A percentile compares a stretch with the other conserved stretches of the same genome.
phyloP scores from a whole-genome alignment of 2,113 vertebrate genomes.

The Mystacornis crossleyi region DNA sequence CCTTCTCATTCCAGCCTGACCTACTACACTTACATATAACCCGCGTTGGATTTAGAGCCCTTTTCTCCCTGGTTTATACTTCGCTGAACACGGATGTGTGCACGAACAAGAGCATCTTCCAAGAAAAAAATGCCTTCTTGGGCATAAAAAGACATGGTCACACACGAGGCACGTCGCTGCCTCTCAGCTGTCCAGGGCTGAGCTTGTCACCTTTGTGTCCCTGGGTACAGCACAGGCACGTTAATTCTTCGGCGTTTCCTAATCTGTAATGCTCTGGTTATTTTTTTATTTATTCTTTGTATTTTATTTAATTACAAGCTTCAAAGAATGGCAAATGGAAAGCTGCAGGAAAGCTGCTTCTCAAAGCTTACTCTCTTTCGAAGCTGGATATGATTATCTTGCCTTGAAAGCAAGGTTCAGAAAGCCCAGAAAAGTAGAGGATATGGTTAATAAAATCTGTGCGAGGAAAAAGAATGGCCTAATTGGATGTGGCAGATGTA shows the following conservation, averaged over 20 bases:
- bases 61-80: neutral
- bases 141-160: neutral
- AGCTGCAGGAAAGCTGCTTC: neutral
- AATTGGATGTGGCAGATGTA: neutral
- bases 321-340: neutral
- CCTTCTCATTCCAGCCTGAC: neutral
- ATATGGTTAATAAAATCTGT: neutral
- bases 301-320: neutral
- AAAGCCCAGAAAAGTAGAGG: neutral
- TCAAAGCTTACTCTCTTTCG: accelerated
- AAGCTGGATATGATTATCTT: neutral
- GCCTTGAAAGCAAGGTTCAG: neutral
- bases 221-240: accelerated
- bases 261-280: neutral
- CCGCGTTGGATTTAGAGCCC: neutral
- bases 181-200: neutral
- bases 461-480: neutral
- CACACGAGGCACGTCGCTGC: accelerated
- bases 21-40: neutral
- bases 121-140: neutral
- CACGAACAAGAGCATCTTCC: neutral
- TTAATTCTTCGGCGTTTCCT: neutral
- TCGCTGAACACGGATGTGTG: accelerated
- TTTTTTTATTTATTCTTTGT: neutral
- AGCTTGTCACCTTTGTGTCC: neutral